Conservation (phyloP, 2,888 invertebrate genomes). For the Oscheius sp. region DNA sequence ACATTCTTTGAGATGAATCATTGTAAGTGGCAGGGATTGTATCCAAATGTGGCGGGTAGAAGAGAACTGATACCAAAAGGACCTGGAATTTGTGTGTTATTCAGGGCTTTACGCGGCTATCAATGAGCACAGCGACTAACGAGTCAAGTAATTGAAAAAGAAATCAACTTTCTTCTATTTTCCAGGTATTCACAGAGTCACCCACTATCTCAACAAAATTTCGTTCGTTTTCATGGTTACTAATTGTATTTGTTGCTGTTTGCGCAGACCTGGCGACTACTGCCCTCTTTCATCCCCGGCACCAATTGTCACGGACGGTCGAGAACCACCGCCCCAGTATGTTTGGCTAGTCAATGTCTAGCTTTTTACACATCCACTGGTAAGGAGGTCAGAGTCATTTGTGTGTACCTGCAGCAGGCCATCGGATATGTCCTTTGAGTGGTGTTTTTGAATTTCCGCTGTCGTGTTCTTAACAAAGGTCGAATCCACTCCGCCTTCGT, state of each 20-base stretch:
- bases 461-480: constrained; percentile 1
- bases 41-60: constrained; percentile 26
- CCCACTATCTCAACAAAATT: neutral
- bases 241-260: neutral
- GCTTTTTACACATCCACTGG: neutral
- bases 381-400: neutral
- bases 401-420: constrained; percentile 15
- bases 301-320: constrained; percentile 19
- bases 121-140: neutral
- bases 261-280: no score
- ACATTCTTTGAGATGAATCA: constrained; percentile 11
- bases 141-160: no score
- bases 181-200: no score
- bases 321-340: neutral
- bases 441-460: neutral
- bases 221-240: neutral
- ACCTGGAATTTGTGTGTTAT: constrained; percentile 3
- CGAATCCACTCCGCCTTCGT: constrained; percentile 5
- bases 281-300: neutral
- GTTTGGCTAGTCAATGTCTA: neutral
- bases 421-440: neutral
- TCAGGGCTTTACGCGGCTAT: neutral
- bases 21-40: constrained; percentile 1
- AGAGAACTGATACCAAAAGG: constrained; percentile 5
- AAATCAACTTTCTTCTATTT: no score